Conservation (phyloP, 2,888 invertebrate species). For the Xanthostigma xanthostigma region DNA sequence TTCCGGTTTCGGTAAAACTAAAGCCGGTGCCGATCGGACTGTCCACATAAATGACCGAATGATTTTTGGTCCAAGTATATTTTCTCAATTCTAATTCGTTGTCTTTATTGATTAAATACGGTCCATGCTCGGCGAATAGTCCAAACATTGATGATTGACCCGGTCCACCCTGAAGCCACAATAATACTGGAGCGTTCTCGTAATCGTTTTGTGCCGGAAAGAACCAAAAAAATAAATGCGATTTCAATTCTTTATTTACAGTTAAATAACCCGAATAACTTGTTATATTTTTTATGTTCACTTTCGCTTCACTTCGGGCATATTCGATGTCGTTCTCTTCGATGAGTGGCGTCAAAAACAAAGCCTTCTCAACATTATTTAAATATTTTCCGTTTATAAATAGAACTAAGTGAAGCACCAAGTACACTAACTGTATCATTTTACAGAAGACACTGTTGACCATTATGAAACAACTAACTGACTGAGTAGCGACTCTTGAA, state of each 20-base stretch:
- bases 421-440: too few species aligned
- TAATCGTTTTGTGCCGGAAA: constrained; percentile 36
- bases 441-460: too few species aligned
- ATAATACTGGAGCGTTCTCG: constrained; percentile 30
- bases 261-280: constrained; percentile 49
- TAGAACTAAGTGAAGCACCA: too few species aligned
- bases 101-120: constrained; percentile 31
- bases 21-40: constrained; percentile 51
- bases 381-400: too few species aligned
- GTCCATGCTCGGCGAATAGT: constrained; percentile 44
- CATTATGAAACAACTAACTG: too few species aligned
- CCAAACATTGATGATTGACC: constrained; percentile 39
- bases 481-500: too few species aligned
- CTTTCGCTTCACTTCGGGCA: too few species aligned
- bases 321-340: too few species aligned
- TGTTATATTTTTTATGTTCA: too few species aligned
- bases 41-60: constrained; percentile 28
- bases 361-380: too few species aligned
- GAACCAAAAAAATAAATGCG: constrained; percentile 51
- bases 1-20: constrained; percentile 41
- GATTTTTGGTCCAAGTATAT: constrained; percentile 40
- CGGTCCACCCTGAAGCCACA: constrained; percentile 45
- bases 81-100: constrained; percentile 25
- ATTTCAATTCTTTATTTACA: constrained; percentile 36
- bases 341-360: too few species aligned